Base-by-base conservation (phyloP, 2,113 vertebrate genomes). In the Lophochroa leadbeateri region DNA sequence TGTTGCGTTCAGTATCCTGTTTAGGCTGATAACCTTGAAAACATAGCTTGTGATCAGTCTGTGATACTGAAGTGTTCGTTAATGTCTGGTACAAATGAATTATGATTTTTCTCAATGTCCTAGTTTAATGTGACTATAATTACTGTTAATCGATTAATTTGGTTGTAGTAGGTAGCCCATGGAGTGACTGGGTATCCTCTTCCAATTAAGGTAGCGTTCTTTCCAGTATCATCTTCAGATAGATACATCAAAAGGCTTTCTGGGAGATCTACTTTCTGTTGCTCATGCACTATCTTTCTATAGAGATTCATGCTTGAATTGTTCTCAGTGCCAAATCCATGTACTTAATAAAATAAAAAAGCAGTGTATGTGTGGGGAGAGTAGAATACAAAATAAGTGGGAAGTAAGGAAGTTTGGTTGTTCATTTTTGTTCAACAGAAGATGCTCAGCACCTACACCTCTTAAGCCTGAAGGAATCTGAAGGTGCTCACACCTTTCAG, bases 301-400 rank as follows among this genome's bases (percentile, higher is more conserved):
- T 37, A n/a, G 46, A 14, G 41, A 25, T 67, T 72, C 33, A 2
- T 33, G 11, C 16, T 55, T 58, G 35, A 68, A 13, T 72, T 88
- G 10, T 27, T 70, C 20, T 63, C 20, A 5, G 27, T 50, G 29
- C 78, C 78, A 82, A 83, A 85, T 81, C 35, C 21, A 6, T 13
- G 24, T 23, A 23, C 17, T 31, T 28, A 49, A 72, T 25, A 95
- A 74, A 78, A 20, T 6, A 55, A 43, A 57, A 47, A 55, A 24
- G 7, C 3, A 0, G 18, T n/a, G 4, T 47, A 3, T 37, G 6
- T 49, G 7, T 39, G 29, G 7, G 7, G 47, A 37, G 13, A 1
- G 4, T 9, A 50, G 46, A 20, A 27, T n/a, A 24, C 37, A 53
- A 81, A 31, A 44, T 35, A 65, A 33, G 18, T 4, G 7, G 19